These are phyloP conservation scores for Gryllus bimaculatus DNA, from an alignment of 1,140 invertebrate genomes.

Conservation along the genomic window DNA sequence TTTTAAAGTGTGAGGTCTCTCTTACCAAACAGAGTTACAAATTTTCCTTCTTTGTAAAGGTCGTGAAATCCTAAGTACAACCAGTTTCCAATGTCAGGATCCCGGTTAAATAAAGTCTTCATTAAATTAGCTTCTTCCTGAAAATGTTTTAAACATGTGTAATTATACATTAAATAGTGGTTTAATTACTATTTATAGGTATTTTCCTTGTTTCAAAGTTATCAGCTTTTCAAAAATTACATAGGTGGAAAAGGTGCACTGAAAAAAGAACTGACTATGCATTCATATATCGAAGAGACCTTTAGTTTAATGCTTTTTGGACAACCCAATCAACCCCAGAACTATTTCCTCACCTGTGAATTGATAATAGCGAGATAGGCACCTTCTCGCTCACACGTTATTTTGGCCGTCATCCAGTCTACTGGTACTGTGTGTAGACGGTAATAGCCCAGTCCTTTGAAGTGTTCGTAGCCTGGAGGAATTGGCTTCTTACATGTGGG, in stretches of 20 bases:
- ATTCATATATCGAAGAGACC: too few relatives aligned
- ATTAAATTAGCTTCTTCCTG: not conserved
- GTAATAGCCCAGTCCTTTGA: constrained; percentile 30
- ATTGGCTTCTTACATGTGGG: not conserved
- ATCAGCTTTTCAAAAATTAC: too few relatives aligned
- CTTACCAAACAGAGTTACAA: not conserved
- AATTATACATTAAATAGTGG: too few relatives aligned
- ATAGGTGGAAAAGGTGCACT: too few relatives aligned
- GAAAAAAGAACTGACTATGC: too few relatives aligned
- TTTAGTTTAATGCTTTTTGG: too few relatives aligned
- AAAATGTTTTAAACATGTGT: not conserved
- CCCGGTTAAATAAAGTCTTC: not conserved
- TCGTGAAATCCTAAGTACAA: not conserved
- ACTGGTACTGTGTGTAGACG: constrained; percentile 33
- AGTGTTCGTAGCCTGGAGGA: constrained; percentile 11
- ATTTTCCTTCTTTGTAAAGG: not conserved
- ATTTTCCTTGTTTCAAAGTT: too few relatives aligned
- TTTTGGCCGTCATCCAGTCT: constrained; percentile 33
- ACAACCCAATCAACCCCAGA: too few relatives aligned
- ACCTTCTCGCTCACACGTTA: constrained; percentile 34
- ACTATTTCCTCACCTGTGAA: constrained; percentile 20
- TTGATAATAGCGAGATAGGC: constrained; percentile 36
- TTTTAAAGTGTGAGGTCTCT: too few relatives aligned
- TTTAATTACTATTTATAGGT: too few relatives aligned
- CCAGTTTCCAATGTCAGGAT: not conserved